phyloP scores from a whole-genome alignment of 2,888 invertebrate species.

The Meloe dianella region DNA sequence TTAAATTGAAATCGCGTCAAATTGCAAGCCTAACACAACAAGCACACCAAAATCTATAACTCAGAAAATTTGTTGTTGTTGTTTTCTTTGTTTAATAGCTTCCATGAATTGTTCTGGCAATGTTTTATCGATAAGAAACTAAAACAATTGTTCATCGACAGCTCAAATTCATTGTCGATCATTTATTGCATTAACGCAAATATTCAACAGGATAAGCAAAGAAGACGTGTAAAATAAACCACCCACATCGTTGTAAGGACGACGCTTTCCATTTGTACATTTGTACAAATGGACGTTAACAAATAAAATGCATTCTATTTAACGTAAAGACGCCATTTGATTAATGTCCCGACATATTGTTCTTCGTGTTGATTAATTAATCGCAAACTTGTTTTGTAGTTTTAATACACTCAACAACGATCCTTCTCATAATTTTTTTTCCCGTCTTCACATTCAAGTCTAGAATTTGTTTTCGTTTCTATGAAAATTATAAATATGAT shows the following conservation, averaged over 20 bases:
- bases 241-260: constrained; percentile 28
- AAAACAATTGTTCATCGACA: constrained; percentile 41
- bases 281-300: constrained; percentile 29
- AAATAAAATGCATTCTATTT: constrained; percentile 25
- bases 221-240: constrained; percentile 31
- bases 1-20: neutral
- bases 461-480: constrained; percentile 9
- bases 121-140: constrained; percentile 29
- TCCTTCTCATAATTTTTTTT: neutral
- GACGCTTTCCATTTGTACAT: constrained; percentile 28
- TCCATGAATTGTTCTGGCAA: neutral
- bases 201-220: constrained; percentile 28
- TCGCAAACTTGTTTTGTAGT: constrained; percentile 13
- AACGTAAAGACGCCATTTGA: constrained; percentile 30
- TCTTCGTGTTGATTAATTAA: constrained; percentile 31
- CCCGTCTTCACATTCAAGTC: neutral
- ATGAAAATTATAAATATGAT: constrained; percentile 9
- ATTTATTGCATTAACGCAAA: constrained; percentile 39
- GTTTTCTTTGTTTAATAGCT: neutral
- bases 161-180: constrained; percentile 33
- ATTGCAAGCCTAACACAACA: neutral
- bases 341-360: constrained; percentile 28
- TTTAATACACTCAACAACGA: constrained; percentile 8
- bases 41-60: neutral
- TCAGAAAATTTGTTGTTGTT: neutral